Evolutionary conservation across 2,888 invertebrate species (phyloP), one percentile per base, ranked within the genome.

Genomic region (Lasioglossum marginatum): DNA sequence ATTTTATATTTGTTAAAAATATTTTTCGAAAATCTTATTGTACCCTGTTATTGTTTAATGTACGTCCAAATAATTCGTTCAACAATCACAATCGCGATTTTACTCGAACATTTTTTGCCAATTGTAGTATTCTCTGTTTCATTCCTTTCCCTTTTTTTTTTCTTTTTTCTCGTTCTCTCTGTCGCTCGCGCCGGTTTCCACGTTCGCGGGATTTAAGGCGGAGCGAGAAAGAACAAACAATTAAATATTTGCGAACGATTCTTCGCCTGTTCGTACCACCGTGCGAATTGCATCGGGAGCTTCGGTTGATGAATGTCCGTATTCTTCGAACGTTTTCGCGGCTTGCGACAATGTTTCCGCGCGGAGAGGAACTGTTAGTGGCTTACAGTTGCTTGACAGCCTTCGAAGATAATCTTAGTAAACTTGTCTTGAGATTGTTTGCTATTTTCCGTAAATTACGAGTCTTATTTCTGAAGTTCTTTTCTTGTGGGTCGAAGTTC

Each of bases 211-310:
- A 52, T 52, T 52, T 52, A 52, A 52, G 52, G 52, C 52, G 52
- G 23, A 52, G n/a, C 52, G 52, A 52, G 52, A 23, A 52, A n/a
- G 52, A 52, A n/a, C 52, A 10, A 52, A 19, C 43, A 31, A 72
- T 72, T 27, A 63, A 63, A 63, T 63, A 63, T 63, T 63, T 63
- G 63, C 31, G 63, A 63, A 63, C 31, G 63, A 31, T 27, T 31
- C 31, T 63, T 31, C 27, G 31, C 14, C n/a, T 4, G 63, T 63
- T 63, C 63, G 63, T 27, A 31, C 27, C 31, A 19, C 16, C n/a
- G 74, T n/a, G 52, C 48, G 27, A 34, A 57, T 34, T 63, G 27
- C 63, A 63, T 63, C 14, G 31, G 31, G 63, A 63, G 31, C 63
- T 63, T 27, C 27, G 16, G 31, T 16, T 31, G 63, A 31, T 31